Percentiles rank a stretch among this genome's conserved stretches.
Evolutionary conservation across 2,888 invertebrate genomes (phyloP).

Genomic region (Aporophyla nigra): DNA sequence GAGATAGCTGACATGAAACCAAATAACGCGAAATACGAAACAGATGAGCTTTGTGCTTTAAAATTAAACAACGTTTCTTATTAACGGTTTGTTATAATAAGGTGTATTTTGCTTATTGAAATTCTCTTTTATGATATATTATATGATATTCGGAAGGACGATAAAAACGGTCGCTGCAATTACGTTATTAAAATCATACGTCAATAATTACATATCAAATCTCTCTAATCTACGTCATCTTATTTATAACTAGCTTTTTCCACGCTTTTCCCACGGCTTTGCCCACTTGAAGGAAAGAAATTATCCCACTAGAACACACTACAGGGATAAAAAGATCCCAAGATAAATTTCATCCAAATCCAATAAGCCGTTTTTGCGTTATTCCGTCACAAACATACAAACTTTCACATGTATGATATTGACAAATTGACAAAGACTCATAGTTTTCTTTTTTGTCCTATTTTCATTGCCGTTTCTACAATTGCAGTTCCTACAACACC

Average conservation of each 20-base stretch:
- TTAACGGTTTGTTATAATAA: conserved; percentile 20
- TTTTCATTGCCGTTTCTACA: background rate
- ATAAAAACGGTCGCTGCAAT: background rate
- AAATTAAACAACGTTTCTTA: conserved; percentile 46
- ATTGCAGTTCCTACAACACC: background rate
- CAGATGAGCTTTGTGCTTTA: conserved; percentile 51
- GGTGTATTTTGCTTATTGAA: conserved; percentile 27
- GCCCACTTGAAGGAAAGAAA: no score
- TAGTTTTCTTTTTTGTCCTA: fast-evolving
- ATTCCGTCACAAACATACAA: no score
- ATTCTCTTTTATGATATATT: conserved; percentile 9
- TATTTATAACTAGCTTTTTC: no score
- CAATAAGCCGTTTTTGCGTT: no score
- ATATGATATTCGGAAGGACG: background rate
- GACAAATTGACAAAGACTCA: background rate
- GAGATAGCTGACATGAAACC: conserved; percentile 50
- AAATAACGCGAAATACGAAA: conserved; percentile 46
- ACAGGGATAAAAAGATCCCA: no score
- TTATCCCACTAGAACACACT: no score
- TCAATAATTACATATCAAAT: background rate
- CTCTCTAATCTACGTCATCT: background rate
- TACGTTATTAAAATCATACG: background rate
- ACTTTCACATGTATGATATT: no score
- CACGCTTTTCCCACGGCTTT: no score
- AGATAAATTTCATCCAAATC: no score